Base-by-base conservation (phyloP, 2,888 invertebrate species). In the Galerucella pusilla region DNA sequence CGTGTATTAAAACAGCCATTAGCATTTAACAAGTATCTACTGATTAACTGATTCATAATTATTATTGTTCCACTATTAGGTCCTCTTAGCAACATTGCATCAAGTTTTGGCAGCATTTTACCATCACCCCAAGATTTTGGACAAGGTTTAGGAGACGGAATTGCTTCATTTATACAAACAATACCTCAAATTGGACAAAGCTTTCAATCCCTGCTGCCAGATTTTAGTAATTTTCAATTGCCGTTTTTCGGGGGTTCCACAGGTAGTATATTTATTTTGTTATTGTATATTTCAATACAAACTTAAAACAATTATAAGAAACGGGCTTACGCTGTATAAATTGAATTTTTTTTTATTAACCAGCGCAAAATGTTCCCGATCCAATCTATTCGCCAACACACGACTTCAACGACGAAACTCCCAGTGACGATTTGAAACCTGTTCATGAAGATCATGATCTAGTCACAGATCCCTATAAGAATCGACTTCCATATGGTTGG, bases 361-460 rank as follows among this genome's bases (percentile, higher is more conserved):
- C 45, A 71, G 71, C 42, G 3, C 71, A 65, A 66, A 71, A 71
- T 59, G n/a, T 20, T 54, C 67, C 52, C 28, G 70, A 63, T 73
- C 75, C 67, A 59, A 74, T 69, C 35, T 42, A 42, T 42, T 42
- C 35, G 1, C 35, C 7, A 9, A 64, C 46, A 14, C 11, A 59
- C 16, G 46, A 54, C 25, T 6, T 42, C 7, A 70, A 73, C 42
- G 67, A 70, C 10, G 63, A 65, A 9, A 82, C 83, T 75, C 84
- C 85, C 11, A 83, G 82, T 69, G 85, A 85, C 66, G 82, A 84
- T 61, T 76, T 77, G n/a, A 82, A 80, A 76, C 85, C 85, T 25
- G 84, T 85, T 28, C 77, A 85, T 72, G 84, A 85, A 81, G 78
- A 80, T 68, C 78, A 83, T 68, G 85, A 85, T 73, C 66, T 52